Evolutionary conservation across 2,113 vertebrate genomes (phyloP).

Genomic region (Perca fluviatilis): DNA sequence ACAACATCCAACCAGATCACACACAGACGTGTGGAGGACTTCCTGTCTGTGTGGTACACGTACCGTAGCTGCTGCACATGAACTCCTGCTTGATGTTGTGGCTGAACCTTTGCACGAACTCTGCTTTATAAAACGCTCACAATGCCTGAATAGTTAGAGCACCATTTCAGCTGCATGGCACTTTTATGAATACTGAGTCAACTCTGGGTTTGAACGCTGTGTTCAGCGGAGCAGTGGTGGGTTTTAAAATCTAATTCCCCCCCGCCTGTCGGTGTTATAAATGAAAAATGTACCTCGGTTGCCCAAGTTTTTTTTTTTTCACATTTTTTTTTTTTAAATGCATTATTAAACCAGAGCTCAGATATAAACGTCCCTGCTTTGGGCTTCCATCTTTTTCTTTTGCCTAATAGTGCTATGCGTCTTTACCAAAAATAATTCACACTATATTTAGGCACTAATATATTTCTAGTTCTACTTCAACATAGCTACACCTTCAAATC

Average conservation of each 20-base stretch:
- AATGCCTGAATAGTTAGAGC: slow-evolving; percentile 21
- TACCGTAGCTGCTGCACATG: not conserved
- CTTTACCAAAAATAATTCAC: slow-evolving; percentile 78
- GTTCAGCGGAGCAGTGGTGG: not conserved
- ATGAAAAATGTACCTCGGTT: not conserved
- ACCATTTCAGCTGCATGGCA: slow-evolving; percentile 3
- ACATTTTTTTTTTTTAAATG: not conserved
- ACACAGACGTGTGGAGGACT: not conserved
- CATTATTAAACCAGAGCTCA: slow-evolving; percentile 43
- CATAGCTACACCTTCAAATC: slow-evolving; percentile 70
- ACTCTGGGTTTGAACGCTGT: not conserved
- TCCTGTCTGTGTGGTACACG: not conserved
- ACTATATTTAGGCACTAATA: slow-evolving; percentile 84
- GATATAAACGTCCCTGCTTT: slow-evolving; percentile 22
- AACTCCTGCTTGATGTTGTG: not conserved
- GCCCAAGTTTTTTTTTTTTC: not conserved
- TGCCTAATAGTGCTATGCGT: slow-evolving; percentile 71
- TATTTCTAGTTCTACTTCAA: slow-evolving; percentile 73
- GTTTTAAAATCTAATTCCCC: not conserved
- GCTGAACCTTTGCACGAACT: slow-evolving; percentile 30
- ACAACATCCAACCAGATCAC: not conserved
- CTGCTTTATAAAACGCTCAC: slow-evolving; percentile 35
- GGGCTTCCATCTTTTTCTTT: slow-evolving; percentile 39
- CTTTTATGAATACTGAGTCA: slow-evolving; percentile 1
- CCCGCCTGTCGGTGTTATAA: not conserved